Base-by-base conservation (phyloP, 1,140 invertebrate species). In the Hyles vespertilio region DNA sequence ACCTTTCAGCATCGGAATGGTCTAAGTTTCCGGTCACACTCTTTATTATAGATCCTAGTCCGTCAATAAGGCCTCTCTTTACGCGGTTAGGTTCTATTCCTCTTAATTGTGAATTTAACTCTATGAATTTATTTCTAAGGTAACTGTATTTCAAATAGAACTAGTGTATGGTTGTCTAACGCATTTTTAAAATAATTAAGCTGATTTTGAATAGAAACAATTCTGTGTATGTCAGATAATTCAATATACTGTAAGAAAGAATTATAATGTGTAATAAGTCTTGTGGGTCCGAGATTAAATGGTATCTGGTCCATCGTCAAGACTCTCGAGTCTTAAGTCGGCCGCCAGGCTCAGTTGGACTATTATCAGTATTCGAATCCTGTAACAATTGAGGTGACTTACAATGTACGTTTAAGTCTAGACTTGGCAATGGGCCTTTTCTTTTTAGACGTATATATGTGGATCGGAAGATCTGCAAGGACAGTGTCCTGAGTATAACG, bases 391-490 rank as follows among this genome's bases (percentile, higher is more conserved):
- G 46, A 9, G 46, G 32, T n/a, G 43, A 63, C 32, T 68, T 70
- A 63, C 58, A n/a, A 51, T 46, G 55, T 36, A 32, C 71, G 59
- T 48, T 74, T 71, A 2, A 69, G 51, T 0, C 59, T 51, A 12
- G 58, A 61, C 44, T 71, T 71, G 7, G 67, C 58, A 44, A 70
- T 49, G 11, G 53, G 62, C 2, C 65, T 57, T 22, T 48, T 47
- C 51, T 74, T 69, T 53, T 63, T 71, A 0, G 53, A 58, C 0
- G 66, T 69, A n/a, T 74, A 71, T 32, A 69, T 72, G 47, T 74
- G 63, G 5, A 69, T 69, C 22, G 66, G 69, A 7, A 74, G 51
- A 48, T 74, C 59, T 9, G 63, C 63, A 7, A 69, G 40, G 1
- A 74, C 62, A 32, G 40, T 69, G 44, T 72, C 65, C 8, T 62